Evolutionary conservation across 2,113 vertebrate genomes (phyloP).

Genomic region (Periophthalmus modestus): DNA sequence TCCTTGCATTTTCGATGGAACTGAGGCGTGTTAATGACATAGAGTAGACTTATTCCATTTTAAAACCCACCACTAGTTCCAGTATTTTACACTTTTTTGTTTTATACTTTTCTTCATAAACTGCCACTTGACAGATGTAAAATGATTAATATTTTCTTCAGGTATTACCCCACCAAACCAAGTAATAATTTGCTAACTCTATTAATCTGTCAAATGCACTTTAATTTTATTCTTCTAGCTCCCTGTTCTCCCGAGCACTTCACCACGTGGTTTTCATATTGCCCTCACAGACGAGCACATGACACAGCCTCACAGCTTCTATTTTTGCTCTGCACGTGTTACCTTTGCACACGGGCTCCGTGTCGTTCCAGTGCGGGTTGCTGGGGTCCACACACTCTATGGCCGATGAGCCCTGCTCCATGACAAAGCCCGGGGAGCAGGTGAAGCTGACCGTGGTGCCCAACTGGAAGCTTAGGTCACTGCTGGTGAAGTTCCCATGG

Average conservation of each 20-base stretch:
- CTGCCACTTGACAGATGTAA: too few species aligned
- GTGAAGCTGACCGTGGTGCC: constrained; percentile 85
- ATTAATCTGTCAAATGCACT: background rate
- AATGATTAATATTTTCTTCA: too few species aligned
- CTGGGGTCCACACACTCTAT: constrained; percentile 88
- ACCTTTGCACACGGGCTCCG: constrained; percentile 90
- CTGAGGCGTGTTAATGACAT: too few species aligned
- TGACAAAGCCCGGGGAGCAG: constrained; percentile 88
- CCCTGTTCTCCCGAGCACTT: constrained; percentile 1
- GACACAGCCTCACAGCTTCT: constrained; percentile 23
- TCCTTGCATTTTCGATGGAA: too few species aligned
- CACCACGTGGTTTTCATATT: constrained; percentile 33
- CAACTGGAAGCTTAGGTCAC: constrained; percentile 84
- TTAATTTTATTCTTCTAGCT: constrained; percentile 29
- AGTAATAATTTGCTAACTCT: too few species aligned
- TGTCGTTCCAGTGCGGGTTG: constrained; percentile 92
- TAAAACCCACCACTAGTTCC: too few species aligned
- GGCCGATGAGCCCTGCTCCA: constrained; percentile 86
- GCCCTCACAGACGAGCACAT: constrained; percentile 26
- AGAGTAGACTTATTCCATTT: too few species aligned
- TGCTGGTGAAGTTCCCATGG: constrained; percentile 90
- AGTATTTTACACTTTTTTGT: too few species aligned
- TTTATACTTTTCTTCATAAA: too few species aligned
- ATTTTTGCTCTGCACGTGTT: background rate
- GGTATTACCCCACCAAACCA: too few species aligned